Percentiles rank a stretch among this genome's conserved stretches.
These are phyloP conservation scores for Trogon melanurus DNA, from an alignment of 2,113 vertebrate genomes.

Conservation along the genomic window DNA sequence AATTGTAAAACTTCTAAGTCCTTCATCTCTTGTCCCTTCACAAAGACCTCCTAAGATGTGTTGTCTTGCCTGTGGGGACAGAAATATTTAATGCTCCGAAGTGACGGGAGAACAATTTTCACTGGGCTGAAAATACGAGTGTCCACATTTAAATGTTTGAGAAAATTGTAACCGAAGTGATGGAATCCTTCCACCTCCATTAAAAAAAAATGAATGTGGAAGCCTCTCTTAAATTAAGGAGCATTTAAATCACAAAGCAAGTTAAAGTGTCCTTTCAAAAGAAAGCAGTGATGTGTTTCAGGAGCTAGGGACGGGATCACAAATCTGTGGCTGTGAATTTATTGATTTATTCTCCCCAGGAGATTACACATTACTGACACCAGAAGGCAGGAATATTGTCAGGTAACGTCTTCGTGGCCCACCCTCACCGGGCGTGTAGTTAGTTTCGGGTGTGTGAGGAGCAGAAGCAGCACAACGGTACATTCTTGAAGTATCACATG, in stretches of 20 bases:
- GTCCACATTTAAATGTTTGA: not conserved
- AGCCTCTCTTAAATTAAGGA: not conserved
- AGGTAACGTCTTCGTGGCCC: not conserved
- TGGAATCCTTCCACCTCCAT: not conserved
- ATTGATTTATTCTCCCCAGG: not conserved
- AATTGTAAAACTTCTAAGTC: not conserved
- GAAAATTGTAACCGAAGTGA: not conserved
- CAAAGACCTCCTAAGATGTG: not conserved
- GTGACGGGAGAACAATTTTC: not conserved
- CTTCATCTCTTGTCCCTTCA: not conserved
- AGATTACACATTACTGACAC: not conserved
- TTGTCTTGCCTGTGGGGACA: not conserved
- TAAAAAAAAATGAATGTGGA: too few relatives aligned
- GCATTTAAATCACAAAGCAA: not conserved
- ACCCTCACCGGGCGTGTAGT: not conserved
- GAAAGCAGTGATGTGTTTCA: not conserved
- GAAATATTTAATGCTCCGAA: not conserved
- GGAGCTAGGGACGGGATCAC: not conserved
- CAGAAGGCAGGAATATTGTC: not conserved
- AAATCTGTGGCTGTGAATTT: accelerated
- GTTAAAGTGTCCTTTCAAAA: not conserved
- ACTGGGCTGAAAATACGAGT: not conserved
- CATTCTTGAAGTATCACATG: not conserved
- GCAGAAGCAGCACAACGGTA: not conserved
- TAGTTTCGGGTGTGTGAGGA: not conserved